Conservation (phyloP, 1,140 invertebrate genomes). For the Drosophila baimaii region DNA sequence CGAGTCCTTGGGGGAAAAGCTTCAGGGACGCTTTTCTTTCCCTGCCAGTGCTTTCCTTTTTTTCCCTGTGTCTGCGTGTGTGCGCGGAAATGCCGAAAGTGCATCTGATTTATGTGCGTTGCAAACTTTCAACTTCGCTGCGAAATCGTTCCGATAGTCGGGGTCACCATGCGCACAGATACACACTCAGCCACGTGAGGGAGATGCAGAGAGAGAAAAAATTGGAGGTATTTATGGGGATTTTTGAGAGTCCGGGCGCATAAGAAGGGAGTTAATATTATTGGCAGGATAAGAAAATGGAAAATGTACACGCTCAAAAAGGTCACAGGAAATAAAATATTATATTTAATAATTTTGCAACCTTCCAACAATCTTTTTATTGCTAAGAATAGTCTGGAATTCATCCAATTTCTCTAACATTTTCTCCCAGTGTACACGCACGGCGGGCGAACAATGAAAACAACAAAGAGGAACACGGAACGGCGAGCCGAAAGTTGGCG, state of each 20-base stretch:
- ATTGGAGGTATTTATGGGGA: not conserved
- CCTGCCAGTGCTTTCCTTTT: slow-evolving; percentile 29
- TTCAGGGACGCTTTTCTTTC: slow-evolving; percentile 31
- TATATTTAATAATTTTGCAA: too few relatives aligned
- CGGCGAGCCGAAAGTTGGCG: slow-evolving; percentile 66
- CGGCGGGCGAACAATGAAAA: slow-evolving; percentile 40
- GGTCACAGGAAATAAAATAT: too few relatives aligned
- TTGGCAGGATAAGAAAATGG: too few relatives aligned
- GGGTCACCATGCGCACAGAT: slow-evolving; percentile 29
- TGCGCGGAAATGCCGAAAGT: slow-evolving; percentile 75
- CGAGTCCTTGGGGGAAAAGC: slow-evolving; percentile 45
- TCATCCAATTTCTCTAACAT: not conserved
- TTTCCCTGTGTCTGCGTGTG: slow-evolving; percentile 11
- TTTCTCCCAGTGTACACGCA: slow-evolving; percentile 39
- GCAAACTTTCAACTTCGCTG: slow-evolving; percentile 72
- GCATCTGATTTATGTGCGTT: slow-evolving; percentile 80
- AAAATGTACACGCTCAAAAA: too few relatives aligned
- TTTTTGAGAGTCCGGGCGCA: too few relatives aligned
- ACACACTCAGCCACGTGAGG: slow-evolving; percentile 37
- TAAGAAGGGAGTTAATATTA: too few relatives aligned
- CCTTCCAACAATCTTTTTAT: too few relatives aligned
- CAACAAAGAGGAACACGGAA: slow-evolving; percentile 48
- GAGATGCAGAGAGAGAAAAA: not conserved
- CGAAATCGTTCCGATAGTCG: slow-evolving; percentile 43
- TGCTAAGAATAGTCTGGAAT: not conserved